Percentiles rank a stretch among this genome's conserved stretches.
phyloP scores from a whole-genome alignment of 1,140 invertebrate genomes.

The Trachymyrmex septentrionalis region DNA sequence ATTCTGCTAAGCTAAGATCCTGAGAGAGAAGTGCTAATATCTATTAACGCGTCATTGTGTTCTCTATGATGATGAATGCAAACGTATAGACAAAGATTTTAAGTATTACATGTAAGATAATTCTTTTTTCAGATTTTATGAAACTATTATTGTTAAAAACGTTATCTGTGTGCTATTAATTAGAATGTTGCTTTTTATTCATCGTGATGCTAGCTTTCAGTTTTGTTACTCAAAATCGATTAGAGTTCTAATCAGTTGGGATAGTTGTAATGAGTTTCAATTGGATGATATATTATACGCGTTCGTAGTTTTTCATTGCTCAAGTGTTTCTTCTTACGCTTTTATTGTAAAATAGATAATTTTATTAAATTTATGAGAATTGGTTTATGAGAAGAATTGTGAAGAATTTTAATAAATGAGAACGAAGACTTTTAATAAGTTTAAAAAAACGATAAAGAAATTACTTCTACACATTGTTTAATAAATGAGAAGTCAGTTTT shows the following conservation, averaged over 20 bases:
- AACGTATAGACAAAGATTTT: not conserved
- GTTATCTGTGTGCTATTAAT: not conserved
- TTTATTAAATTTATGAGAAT: not conserved
- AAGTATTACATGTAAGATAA: not conserved
- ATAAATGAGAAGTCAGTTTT: not conserved
- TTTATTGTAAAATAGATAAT: not conserved
- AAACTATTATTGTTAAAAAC: not conserved
- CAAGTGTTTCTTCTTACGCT: not conserved
- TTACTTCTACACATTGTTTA: not conserved
- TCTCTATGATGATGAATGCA: conserved; percentile 31
- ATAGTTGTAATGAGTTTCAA: not conserved
- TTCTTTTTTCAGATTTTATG: not conserved
- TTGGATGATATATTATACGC: not conserved
- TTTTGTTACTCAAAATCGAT: not conserved
- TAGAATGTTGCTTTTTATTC: not conserved
- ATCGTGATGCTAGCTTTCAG: not conserved
- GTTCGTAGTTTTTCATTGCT: not conserved
- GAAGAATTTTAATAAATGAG: too few relatives aligned
- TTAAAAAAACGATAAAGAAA: not conserved
- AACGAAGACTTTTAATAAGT: not conserved
- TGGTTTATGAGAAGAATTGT: too few relatives aligned
- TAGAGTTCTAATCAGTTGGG: too few relatives aligned
- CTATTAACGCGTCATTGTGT: conserved; percentile 68
- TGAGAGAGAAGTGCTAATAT: conserved; percentile 12
- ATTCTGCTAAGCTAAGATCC: conserved; percentile 49